Evolutionary conservation across 2,888 invertebrate species (phyloP), one percentile per base, ranked within the genome.

Genomic region (Nomada hirtipes): DNA sequence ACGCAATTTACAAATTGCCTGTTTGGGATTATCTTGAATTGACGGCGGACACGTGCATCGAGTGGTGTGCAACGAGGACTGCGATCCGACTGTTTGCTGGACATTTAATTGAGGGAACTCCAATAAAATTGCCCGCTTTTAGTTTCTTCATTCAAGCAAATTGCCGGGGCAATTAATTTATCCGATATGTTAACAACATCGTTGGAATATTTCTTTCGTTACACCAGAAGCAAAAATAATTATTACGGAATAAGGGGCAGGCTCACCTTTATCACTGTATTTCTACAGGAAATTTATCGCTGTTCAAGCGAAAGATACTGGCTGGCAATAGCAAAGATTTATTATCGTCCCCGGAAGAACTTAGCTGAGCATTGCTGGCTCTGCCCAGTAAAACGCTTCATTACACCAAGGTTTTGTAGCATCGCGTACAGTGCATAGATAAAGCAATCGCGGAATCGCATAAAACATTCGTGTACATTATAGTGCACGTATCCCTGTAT

Each of bases 1-100:
- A 73, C 63, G 77, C 77, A 82, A 87, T 88, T 87, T 86, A 82
- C 87, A 76, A 82, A 78, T 87, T 67, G 72, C 64, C 79, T 70
- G 60, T 67, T 57, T 60, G 52, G 67, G 79, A 86, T 86, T 88
- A 86, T 75, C 70, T 68, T 59, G 72, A 60, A 76, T 42, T 72
- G 71, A 13, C 55, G 47, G 36, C 60, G 20, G 2, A 18, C n/a
- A 47, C 23, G 70, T 15, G n/a, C 7, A 47, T 3, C 18, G n/a
- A 53, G 53, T 50, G 4, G 36, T 23, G 4, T n/a, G 7, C 2
- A n/a, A 26, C 23, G 4, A 26, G 15, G 52, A 59, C 7, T 68
- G 47, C 55, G 20, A 20, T 60, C 67, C 44, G 20, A 18, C 50
- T 50, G 15, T 7, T 18, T 4, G 18, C 15, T 0, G 2, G 1